Base-by-base conservation (phyloP, 64 coral and sea anemone species). In the Dendronephthya gigantea region DNA sequence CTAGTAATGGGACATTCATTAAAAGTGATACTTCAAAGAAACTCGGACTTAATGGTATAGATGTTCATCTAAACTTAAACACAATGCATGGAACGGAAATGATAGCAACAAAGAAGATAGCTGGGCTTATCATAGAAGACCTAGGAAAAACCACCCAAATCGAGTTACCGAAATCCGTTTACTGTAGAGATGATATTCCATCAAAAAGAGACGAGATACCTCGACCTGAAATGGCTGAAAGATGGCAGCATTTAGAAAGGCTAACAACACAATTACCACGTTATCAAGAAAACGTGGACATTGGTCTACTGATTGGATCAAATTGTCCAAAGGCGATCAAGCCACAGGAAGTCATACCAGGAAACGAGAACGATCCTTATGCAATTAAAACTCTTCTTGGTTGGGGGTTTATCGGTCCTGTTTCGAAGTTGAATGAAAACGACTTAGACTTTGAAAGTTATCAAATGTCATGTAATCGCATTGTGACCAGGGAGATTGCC, bases 271-370 rank as follows among this genome's bases (percentile, higher is more conserved):
- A 88, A 15, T 88, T 96, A 7, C 83, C 82, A 12, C 62, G 25
- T 13, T 68, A 87, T 17, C 56, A 91, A 19, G 90, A 92, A 47
- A 51, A 58, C 2, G 8, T 85, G 0, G 82, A 90, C 4, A 55
- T 92, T 17, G 90, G 85, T 2, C 32, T 96, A 1, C 36, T 92
- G 0, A 96, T 92, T 27, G 90, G 94, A n/a, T 92, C 84, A 33
- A 96, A 96, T 15, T 96, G 94, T 13, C 88, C 90, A 0, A 90
- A 86, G 52, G 90, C 94, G 13, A 88, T 88, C 0, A 92, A 92
- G 29, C 94, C 90, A 6, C 85, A 41, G 39, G 90, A 96, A 19
- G 88, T 96, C 0, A 88, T 92, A 23, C 36, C 47, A 0, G 88
- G 88, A 7, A 90, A 87, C 50, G 50, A 82, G 14, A 45, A 88